Percentiles rank a stretch among this genome's conserved stretches.
Conservation (phyloP, 2,888 invertebrate species). For the Athalia cordata region DNA sequence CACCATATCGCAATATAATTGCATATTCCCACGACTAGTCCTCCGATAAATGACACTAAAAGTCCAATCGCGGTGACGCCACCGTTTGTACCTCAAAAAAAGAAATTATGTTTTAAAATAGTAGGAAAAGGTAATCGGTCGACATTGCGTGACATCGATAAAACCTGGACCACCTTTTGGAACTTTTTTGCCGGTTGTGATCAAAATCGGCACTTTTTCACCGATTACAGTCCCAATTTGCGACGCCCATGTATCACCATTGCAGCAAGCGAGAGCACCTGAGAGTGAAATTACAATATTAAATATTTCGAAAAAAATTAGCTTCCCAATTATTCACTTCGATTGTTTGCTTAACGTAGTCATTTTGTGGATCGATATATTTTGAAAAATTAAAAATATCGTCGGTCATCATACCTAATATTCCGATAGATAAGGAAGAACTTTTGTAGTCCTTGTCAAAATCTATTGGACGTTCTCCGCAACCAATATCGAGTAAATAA, state of each 20-base stretch:
- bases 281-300: no score
- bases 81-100: conserved; percentile 86
- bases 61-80: conserved; percentile 83
- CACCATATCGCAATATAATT: conserved; percentile 83
- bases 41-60: conserved; percentile 80
- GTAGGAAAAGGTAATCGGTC: no score
- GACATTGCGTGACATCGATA: not conserved
- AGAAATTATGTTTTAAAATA: not conserved
- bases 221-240: conserved; percentile 88
- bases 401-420: conserved; percentile 77
- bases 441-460: conserved; percentile 84
- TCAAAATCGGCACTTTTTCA: conserved; percentile 81
- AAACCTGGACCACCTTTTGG: conserved; percentile 77
- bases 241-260: conserved; percentile 94
- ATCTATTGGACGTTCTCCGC: conserved; percentile 86
- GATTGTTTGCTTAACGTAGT: no score
- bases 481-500: conserved; percentile 87
- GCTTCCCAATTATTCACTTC: no score
- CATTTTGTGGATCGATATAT: no score
- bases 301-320: not conserved
- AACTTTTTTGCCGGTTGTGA: conserved; percentile 84
- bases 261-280: conserved; percentile 87
- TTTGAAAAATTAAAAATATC: no score
- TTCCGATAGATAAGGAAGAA: conserved; percentile 88
- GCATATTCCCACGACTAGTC: conserved; percentile 81